Evolutionary conservation across 2,888 invertebrate genomes (phyloP).

Genomic region (Alcis repandata): DNA sequence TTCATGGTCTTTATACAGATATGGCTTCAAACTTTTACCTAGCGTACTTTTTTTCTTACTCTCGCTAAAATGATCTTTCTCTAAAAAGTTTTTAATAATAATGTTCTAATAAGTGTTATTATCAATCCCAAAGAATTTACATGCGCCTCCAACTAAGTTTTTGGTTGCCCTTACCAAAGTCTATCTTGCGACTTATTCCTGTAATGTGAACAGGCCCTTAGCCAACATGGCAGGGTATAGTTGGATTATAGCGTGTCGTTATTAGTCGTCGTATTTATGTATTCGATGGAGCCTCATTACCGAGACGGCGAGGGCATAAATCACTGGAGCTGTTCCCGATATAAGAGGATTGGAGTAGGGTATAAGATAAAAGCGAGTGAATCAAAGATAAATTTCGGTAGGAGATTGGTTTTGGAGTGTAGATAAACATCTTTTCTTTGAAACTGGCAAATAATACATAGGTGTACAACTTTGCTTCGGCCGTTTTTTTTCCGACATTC

Average conservation of each 20-base stretch:
- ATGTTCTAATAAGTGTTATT: too few species aligned
- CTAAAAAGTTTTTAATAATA: too few species aligned
- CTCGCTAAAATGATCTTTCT: too few species aligned
- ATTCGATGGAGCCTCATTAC: slow-evolving; percentile 60
- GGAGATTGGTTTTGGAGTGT: not conserved
- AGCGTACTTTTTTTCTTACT: too few species aligned
- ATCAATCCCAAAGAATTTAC: too few species aligned
- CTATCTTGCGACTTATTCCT: not conserved
- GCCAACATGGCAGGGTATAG: slow-evolving; percentile 23
- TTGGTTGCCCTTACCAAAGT: too few species aligned
- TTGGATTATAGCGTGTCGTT: slow-evolving; percentile 27
- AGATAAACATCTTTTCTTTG: not conserved
- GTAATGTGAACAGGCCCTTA: slow-evolving; percentile 13
- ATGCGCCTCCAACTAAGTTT: too few species aligned
- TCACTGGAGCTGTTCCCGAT: slow-evolving; percentile 56
- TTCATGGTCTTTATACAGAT: too few species aligned
- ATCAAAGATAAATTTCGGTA: not conserved
- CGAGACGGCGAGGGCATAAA: slow-evolving; percentile 57
- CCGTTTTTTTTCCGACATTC: too few species aligned
- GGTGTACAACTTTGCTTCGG: too few species aligned
- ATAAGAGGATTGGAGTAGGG: slow-evolving; percentile 44
- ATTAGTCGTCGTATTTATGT: slow-evolving; percentile 55
- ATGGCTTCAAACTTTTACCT: too few species aligned
- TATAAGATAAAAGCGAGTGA: slow-evolving; percentile 29
- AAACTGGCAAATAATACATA: not conserved